Percentiles rank a stretch among this genome's conserved stretches.
Evolutionary conservation across 2,113 vertebrate genomes (phyloP).

Genomic region (Irena cyanogastra): DNA sequence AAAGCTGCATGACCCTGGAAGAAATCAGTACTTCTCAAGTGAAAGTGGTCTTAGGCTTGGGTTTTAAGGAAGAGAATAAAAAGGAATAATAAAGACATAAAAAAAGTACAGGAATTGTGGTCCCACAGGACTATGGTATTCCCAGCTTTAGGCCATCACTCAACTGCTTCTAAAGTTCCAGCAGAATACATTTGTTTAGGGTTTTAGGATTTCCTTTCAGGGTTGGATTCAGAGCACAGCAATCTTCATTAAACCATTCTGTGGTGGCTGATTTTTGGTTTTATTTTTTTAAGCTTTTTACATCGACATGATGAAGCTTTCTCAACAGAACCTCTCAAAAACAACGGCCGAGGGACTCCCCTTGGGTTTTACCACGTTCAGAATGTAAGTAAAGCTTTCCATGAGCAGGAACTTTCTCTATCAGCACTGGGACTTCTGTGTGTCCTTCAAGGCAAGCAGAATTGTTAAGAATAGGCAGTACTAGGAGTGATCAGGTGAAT

Average conservation of each 20-base stretch:
- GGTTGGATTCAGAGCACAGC: not conserved
- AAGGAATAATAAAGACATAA: not conserved
- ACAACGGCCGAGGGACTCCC: slow-evolving; percentile 88
- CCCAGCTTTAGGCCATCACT: not conserved
- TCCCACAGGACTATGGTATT: not conserved
- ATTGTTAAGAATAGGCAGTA: not conserved
- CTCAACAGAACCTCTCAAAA: slow-evolving; percentile 97
- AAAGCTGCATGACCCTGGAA: not conserved
- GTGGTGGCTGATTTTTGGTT: not conserved
- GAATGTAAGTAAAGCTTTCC: slow-evolving; percentile 81
- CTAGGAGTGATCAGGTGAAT: not conserved
- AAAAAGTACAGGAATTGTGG: not conserved
- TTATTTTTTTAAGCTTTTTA: slow-evolving; percentile 76
- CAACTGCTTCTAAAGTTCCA: not conserved
- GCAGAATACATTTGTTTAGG: not conserved
- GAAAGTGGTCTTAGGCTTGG: not conserved
- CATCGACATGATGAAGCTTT: slow-evolving; percentile 98
- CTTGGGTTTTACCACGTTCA: slow-evolving; percentile 97
- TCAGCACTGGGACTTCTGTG: not conserved
- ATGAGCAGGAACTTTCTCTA: not conserved
- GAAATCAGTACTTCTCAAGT: not conserved
- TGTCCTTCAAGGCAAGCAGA: not conserved
- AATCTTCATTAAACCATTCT: not conserved
- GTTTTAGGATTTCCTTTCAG: not conserved
- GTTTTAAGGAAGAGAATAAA: not conserved